These are phyloP conservation scores for Lithobates pipiens DNA, from an alignment of 2,797 vertebrate species.

Conservation along the genomic window DNA sequence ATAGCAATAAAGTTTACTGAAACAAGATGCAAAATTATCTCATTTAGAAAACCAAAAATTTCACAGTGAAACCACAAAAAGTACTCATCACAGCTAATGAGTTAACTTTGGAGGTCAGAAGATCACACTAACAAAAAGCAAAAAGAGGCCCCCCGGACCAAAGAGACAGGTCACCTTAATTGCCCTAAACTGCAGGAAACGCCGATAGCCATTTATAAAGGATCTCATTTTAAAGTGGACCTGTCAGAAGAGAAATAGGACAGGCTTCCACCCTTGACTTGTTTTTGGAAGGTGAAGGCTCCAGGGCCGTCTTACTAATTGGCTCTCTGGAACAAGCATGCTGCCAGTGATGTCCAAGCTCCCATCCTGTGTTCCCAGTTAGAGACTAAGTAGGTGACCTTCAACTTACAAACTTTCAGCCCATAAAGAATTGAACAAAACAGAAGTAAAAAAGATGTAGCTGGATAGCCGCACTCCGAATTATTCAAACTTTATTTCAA, in stretches of 20 bases:
- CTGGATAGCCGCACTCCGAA: no score
- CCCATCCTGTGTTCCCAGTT: no score
- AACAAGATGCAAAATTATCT: neutral
- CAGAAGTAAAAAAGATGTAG: no score
- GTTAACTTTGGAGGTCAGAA: neutral
- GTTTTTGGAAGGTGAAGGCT: neutral
- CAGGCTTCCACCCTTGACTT: neutral
- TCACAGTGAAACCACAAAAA: neutral
- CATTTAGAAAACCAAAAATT: neutral
- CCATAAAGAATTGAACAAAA: no score
- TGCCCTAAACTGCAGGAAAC: neutral
- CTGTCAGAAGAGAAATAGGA: no score
- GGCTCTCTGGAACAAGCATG: neutral
- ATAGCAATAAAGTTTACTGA: neutral
- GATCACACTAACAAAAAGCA: neutral
- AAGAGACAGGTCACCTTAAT: conserved; percentile 7
- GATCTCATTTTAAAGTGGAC: no score
- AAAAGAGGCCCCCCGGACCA: neutral
- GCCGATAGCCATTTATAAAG: neutral
- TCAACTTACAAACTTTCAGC: no score
- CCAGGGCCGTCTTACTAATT: neutral
- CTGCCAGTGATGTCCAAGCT: neutral
- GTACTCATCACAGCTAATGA: neutral
- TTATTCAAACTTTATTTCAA: no score
- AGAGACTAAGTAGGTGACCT: no score